Base-by-base conservation (phyloP, 1,140 invertebrate species). In the Periplaneta americana region DNA sequence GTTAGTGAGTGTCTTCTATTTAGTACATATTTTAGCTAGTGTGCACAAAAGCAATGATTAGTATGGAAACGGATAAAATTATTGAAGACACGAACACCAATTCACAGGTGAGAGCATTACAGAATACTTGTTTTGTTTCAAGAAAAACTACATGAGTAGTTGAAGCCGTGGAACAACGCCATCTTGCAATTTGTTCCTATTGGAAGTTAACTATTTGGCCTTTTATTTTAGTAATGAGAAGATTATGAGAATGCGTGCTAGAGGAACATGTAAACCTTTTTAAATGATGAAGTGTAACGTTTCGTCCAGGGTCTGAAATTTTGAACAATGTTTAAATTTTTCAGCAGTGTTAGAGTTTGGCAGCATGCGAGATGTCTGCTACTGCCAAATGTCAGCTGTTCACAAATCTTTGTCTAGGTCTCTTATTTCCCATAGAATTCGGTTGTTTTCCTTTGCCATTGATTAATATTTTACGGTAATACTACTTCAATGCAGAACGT, bases 41-140 rank as follows among this genome's bases (percentile, higher is more conserved):
- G 83, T 36, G 76, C 28, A 80, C 82, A 83, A 83, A 34, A 79
- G 88, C 85, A 85, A 91, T 91, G 91, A 90, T 91, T 87, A 92
- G 91, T 88, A 92, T 92, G 92, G 92, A 92, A 90, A 92, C 91
- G 84, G 92, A 92, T 87, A 92, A 92, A 87, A 89, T 90, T 82
- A 90, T 91, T 86, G 91, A 92, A 86, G 91, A 92, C 86, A 88
- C 90, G 83, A 90, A 89, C 84, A 88, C 88, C 81, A 91, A 90
- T 88, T 87, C 89, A 83, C 91, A 92, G 91, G 92, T 92, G 87
- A 86, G 83, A 85, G 74, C 15, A 78, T 80, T 81, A 66, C 3
- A 11, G 6, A 28, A 28, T 48, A 34, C 78, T 75, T 80, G 57
- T 80, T 81, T 39, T 31, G 34, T 82, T 79, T 74, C 78, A 37